A percentile compares a stretch with the other conserved stretches of the same genome.
phyloP scores from a whole-genome alignment of 1,140 invertebrate genomes.

The Elymnias hypermnestra region DNA sequence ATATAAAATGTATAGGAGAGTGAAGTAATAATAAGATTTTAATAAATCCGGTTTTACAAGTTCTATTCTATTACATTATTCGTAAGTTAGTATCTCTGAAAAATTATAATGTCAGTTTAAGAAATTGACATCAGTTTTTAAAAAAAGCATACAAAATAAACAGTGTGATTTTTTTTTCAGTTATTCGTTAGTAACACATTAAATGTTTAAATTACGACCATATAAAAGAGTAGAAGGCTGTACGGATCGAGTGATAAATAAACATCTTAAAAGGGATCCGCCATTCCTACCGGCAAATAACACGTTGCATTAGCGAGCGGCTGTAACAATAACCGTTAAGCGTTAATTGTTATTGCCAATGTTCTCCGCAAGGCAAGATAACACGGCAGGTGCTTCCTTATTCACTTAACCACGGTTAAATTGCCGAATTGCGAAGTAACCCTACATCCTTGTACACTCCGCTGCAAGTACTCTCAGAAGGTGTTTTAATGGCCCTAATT shows the following conservation, averaged over 20 bases:
- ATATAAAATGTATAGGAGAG: too few species aligned
- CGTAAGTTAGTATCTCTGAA: too few species aligned
- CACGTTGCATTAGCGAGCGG: constrained; percentile 43
- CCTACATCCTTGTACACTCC: constrained; percentile 8
- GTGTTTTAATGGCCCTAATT: constrained; percentile 1
- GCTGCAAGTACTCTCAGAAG: constrained; percentile 2
- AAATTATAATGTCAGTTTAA: too few species aligned
- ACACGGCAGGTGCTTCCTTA: constrained; percentile 32
- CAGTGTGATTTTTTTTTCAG: too few species aligned
- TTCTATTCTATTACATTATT: too few species aligned
- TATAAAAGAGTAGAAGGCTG: too few species aligned
- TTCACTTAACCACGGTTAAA: constrained; percentile 30
- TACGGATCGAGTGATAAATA: background rate
- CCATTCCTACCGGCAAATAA: constrained; percentile 1
- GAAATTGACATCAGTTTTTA: too few species aligned
- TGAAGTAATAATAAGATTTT: too few species aligned
- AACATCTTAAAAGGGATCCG: constrained; percentile 1
- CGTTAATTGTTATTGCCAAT: constrained; percentile 55
- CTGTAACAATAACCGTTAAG: constrained; percentile 57
- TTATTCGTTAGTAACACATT: too few species aligned
- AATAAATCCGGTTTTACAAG: too few species aligned
- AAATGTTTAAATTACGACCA: too few species aligned
- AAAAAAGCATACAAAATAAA: too few species aligned
- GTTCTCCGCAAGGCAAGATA: constrained; percentile 36
- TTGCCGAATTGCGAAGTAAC: constrained; percentile 21